A percentile compares a stretch with the other conserved stretches of the same genome.
These are phyloP conservation scores for Malurus alboscapulatus DNA, from an alignment of 2,113 vertebrate species.

Conservation along the genomic window DNA sequence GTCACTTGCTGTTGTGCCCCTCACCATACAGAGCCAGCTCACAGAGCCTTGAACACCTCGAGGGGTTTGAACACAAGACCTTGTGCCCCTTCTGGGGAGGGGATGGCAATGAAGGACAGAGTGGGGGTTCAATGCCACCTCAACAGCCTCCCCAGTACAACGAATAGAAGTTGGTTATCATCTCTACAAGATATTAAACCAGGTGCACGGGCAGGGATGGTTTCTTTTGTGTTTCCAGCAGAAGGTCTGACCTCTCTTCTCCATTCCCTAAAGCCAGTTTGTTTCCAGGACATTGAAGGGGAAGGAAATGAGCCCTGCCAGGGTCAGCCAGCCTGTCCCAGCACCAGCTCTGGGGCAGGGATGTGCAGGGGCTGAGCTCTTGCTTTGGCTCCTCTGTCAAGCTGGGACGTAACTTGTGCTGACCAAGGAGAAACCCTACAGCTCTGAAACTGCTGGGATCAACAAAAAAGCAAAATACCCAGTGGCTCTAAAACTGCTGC, in stretches of 20 bases:
- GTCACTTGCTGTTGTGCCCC: not conserved
- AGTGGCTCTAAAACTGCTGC: not conserved
- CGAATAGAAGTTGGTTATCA: not conserved
- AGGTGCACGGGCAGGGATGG: not conserved
- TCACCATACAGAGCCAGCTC: not conserved
- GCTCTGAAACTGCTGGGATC: not conserved
- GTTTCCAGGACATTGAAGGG: not conserved
- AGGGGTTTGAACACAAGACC: not conserved
- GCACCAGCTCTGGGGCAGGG: accelerated
- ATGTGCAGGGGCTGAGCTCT: not conserved
- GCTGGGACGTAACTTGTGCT: not conserved
- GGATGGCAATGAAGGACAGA: not conserved
- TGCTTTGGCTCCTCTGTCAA: not conserved
- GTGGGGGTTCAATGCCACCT: accelerated
- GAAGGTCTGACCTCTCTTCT: not conserved
- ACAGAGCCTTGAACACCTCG: not conserved
- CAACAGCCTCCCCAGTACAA: accelerated
- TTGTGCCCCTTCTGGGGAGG: accelerated
- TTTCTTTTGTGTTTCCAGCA: not conserved
- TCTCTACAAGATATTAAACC: not conserved
- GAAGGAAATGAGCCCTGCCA: not conserved
- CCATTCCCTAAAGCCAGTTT: not conserved
- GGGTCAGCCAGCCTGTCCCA: not conserved
- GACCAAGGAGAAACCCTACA: not conserved
- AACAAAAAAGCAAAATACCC: not conserved